Evolutionary conservation across 1,140 invertebrate species (phyloP).

Genomic region (Aphelinus atriplicis): DNA sequence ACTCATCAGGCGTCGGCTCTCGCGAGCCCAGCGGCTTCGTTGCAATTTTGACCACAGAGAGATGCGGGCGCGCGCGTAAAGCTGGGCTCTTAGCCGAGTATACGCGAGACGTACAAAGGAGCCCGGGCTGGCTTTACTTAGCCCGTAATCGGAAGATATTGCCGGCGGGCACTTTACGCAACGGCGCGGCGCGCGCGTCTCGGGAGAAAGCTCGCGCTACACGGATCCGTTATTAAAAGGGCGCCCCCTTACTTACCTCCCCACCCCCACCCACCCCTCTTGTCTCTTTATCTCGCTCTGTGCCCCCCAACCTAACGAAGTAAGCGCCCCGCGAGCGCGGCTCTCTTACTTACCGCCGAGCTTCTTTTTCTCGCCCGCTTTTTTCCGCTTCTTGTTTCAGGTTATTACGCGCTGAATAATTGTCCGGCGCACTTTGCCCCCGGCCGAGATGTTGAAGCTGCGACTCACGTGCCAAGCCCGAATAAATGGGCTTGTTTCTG

Average conservation of each 20-base stretch:
- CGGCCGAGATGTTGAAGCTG: too few species aligned
- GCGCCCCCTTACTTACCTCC: constrained; percentile 52
- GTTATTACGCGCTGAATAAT: neutral
- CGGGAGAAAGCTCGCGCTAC: constrained; percentile 60
- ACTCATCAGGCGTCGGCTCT: constrained; percentile 31
- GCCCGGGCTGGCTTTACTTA: constrained; percentile 62
- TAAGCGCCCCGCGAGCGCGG: neutral
- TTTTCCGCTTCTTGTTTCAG: constrained; percentile 7
- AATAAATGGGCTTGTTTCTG: too few species aligned
- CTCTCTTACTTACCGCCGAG: constrained; percentile 12
- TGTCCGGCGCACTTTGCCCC: too few species aligned
- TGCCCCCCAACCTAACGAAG: constrained; percentile 11
- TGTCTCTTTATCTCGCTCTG: constrained; percentile 30
- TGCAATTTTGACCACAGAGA: constrained; percentile 53
- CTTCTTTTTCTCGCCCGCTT: neutral
- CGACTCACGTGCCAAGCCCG: too few species aligned
- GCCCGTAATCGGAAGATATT: constrained; percentile 67
- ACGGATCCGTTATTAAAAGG: constrained; percentile 64
- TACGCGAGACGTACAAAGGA: constrained; percentile 8
- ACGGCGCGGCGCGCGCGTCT: constrained; percentile 51
- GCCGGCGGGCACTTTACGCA: constrained; percentile 64
- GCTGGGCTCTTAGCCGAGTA: neutral
- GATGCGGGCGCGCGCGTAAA: constrained; percentile 44
- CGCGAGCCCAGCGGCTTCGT: constrained; percentile 40
- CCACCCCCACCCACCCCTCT: constrained; percentile 13